phyloP scores from a whole-genome alignment of 1,140 invertebrate genomes.

The Bombus balteatus region DNA sequence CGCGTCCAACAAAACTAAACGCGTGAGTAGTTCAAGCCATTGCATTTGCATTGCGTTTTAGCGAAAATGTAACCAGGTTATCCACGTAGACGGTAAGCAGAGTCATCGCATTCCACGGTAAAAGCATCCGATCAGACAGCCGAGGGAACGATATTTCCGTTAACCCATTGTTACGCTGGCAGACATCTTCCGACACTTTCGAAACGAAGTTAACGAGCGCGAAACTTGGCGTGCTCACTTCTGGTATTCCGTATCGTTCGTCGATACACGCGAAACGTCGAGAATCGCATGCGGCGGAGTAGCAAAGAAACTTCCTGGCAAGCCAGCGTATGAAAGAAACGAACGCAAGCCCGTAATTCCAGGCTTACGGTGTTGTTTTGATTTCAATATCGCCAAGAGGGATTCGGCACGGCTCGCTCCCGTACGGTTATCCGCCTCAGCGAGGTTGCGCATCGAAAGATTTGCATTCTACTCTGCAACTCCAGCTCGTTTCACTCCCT shows the following conservation, averaged over 20 bases:
- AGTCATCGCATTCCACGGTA: neutral
- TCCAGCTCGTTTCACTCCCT: constrained; percentile 48
- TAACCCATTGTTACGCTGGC: neutral
- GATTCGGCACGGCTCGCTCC: neutral
- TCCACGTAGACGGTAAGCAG: neutral
- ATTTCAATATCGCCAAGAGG: constrained; percentile 42
- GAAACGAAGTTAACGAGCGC: neutral
- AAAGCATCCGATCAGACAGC: neutral
- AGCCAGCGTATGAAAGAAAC: neutral
- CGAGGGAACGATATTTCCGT: neutral
- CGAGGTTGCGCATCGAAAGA: constrained; percentile 50
- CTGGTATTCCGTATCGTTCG: no score
- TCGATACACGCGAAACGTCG: neutral
- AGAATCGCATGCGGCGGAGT: neutral
- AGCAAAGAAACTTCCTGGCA: neutral
- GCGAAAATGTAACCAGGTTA: neutral
- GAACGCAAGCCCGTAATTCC: constrained; percentile 1
- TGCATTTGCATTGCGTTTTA: neutral
- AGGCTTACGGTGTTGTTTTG: constrained; percentile 37
- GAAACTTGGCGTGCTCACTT: neutral
- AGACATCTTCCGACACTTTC: neutral
- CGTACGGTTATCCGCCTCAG: constrained; percentile 6
- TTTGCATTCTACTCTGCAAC: constrained; percentile 63
- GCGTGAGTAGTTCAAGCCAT: no score
- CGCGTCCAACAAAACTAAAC: no score